Percentiles rank a stretch among this genome's conserved stretches.
These are phyloP conservation scores for Clusia tigrina DNA, from an alignment of 2,888 invertebrate genomes.

Conservation along the genomic window DNA sequence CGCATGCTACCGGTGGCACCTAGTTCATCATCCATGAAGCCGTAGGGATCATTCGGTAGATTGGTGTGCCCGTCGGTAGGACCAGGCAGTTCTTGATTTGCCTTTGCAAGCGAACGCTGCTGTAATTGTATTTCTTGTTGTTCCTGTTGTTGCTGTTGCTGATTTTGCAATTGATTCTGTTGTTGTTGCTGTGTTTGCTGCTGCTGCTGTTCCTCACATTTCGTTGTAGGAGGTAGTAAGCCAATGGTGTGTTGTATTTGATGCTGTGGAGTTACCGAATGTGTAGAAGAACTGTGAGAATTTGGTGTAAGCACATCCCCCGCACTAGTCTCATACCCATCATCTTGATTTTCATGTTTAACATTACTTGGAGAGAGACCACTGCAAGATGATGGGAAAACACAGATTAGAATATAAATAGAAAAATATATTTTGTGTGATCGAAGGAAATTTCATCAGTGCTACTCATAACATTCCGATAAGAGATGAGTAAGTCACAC, in stretches of 20 bases:
- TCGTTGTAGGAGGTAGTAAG: slow-evolving; percentile 38
- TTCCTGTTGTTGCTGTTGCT: slow-evolving; percentile 28
- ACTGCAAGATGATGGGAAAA: no score
- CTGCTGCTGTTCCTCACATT: slow-evolving; percentile 38
- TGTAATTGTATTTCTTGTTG: slow-evolving; percentile 18
- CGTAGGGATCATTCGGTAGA: slow-evolving; percentile 76
- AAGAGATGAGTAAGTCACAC: no score
- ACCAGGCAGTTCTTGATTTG: no score
- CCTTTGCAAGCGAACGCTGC: slow-evolving; percentile 15
- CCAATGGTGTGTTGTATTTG: slow-evolving; percentile 44
- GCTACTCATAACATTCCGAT: no score
- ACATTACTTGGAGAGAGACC: slow-evolving; percentile 57
- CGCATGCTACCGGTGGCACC: slow-evolving; percentile 47
- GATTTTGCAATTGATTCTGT: slow-evolving; percentile 28
- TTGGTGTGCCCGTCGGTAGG: slow-evolving; percentile 20
- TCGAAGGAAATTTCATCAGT: no score
- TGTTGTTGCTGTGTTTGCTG: slow-evolving; percentile 35
- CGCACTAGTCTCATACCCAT: slow-evolving; percentile 89
- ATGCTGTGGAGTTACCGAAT: slow-evolving; percentile 57
- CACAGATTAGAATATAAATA: no score
- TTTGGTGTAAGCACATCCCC: slow-evolving; percentile 66
- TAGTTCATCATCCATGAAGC: slow-evolving; percentile 82
- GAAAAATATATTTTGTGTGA: no score
- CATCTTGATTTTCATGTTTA: slow-evolving; percentile 80
- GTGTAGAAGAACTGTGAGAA: slow-evolving; percentile 58